phyloP scores from a whole-genome alignment of 2,888 invertebrate species.

The Ryuthela nishihirai region DNA sequence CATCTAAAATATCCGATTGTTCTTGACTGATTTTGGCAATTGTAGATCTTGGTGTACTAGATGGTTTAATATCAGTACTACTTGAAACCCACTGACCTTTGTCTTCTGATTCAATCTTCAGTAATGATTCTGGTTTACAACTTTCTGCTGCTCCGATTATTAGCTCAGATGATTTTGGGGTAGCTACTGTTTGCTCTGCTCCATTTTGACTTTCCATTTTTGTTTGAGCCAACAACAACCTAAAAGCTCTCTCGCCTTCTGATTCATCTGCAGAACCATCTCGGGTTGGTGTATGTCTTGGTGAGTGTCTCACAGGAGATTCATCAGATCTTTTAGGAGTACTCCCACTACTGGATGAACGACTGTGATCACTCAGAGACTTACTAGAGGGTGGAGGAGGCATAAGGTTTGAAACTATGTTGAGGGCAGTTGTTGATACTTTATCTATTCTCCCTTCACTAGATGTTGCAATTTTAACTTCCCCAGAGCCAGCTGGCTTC shows the following conservation, averaged over 20 bases:
- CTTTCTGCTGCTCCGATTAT: constrained; percentile 7
- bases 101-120: constrained; percentile 28
- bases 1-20: constrained; percentile 9
- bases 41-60: constrained; percentile 12
- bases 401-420: constrained; percentile 26
- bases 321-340: constrained; percentile 29
- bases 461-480: constrained; percentile 13
- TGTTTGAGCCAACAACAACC: constrained; percentile 21
- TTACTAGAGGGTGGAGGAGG: constrained; percentile 26
- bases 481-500: background rate
- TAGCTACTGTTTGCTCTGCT: constrained; percentile 20
- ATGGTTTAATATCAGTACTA: constrained; percentile 37
- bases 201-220: constrained; percentile 27
- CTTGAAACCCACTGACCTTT: constrained; percentile 38
- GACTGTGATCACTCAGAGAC: constrained; percentile 6
- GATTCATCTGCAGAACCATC: constrained; percentile 20
- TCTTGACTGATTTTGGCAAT: constrained; percentile 13
- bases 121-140: constrained; percentile 13
- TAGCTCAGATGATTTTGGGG: constrained; percentile 14
- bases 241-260: constrained; percentile 27
- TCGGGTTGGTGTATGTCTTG: constrained; percentile 30
- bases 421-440: constrained; percentile 12
- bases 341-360: constrained; percentile 17
- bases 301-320: constrained; percentile 29
- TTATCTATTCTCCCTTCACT: constrained; percentile 25